Base-by-base conservation (phyloP, 2,113 vertebrate species). In the Scalopus aquaticus region DNA sequence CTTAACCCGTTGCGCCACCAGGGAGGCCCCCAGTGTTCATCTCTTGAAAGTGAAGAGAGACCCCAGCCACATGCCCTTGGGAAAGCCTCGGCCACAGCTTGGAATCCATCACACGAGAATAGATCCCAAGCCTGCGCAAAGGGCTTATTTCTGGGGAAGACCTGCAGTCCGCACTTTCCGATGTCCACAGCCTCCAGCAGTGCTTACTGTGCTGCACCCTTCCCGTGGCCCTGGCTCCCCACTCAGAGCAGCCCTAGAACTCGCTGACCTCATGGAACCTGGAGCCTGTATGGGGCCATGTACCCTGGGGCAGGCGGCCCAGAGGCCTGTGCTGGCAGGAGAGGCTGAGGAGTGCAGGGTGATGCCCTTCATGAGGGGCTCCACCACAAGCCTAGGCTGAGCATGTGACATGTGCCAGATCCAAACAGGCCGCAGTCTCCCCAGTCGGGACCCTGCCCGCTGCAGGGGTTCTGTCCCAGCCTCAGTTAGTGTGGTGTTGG, bases 111-210 rank as follows among this genome's bases (percentile, higher is more conserved):
- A 28, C 37, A 8, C 32, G 16, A 20, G 26, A 13, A 65, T 5
- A 49, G 58, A 24, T 1, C 5, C 9, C n/a, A 11, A 4, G 1
- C 30, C 58, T 56, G 37, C 6, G 67, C 46, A 37, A 60, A 30
- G 51, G 74, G 12, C 32, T 67, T 73, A 12, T 58, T 84, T 32
- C 77, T 49, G 65, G 51, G 42, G 39, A 69, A 19, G 22, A 35
- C 9, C 20, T 11, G 22, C 5, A 1, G 56, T 4, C 51, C 28
- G 46, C 2, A 1, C 35, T 11, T 42, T 3, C 0, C 22, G 65
- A 22, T 69, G 44, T 44, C 6, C 26, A 19, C 1, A 28, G 39
- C 51, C 51, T 62, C 54, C 26, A 44, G 93, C 26, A 70, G 60
- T 1, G 15, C 56, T 73, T 54, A 20, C 11, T 11, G 1, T 12